A percentile compares a stretch with the other conserved stretches of the same genome.
Conservation (phyloP, 2,888 invertebrate genomes). For the Cataglyphis rosenhaueri region DNA sequence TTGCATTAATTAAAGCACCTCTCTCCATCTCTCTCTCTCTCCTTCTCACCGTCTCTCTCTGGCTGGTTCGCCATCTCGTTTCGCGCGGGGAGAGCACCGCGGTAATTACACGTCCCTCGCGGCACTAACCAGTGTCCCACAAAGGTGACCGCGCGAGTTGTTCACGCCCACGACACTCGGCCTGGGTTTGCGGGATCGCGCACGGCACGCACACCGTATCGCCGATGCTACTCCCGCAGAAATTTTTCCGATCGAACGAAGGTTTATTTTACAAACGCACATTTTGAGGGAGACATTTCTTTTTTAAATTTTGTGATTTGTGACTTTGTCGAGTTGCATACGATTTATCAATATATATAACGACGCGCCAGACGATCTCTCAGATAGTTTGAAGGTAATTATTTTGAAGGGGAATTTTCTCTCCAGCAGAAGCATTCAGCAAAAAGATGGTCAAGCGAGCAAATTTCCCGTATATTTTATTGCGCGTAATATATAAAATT, state of each 20-base stretch:
- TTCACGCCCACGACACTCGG: slow-evolving; percentile 66
- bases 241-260: not conserved
- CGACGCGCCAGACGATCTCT: not conserved
- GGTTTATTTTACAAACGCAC: not conserved
- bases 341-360: not conserved
- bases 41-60: not conserved
- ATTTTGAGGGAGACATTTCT: not conserved
- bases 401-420: not conserved
- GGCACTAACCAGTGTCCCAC: slow-evolving; percentile 69
- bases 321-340: not conserved
- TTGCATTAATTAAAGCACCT: slow-evolving; percentile 79
- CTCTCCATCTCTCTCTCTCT: slow-evolving; percentile 2
- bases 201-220: not conserved
- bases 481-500: not conserved
- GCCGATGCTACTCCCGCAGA: not conserved
- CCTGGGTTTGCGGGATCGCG: slow-evolving; percentile 32
- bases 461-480: not conserved
- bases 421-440: slow-evolving; percentile 10
- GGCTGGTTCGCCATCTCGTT: slow-evolving; percentile 21
- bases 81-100: slow-evolving; percentile 41
- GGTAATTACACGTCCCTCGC: slow-evolving; percentile 73
- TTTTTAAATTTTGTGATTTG: not conserved
- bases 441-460: not conserved
- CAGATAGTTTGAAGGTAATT: not conserved
- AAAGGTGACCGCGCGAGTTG: slow-evolving; percentile 64